phyloP scores from a whole-genome alignment of 2,888 invertebrate species.

The Synergus itoensis region DNA sequence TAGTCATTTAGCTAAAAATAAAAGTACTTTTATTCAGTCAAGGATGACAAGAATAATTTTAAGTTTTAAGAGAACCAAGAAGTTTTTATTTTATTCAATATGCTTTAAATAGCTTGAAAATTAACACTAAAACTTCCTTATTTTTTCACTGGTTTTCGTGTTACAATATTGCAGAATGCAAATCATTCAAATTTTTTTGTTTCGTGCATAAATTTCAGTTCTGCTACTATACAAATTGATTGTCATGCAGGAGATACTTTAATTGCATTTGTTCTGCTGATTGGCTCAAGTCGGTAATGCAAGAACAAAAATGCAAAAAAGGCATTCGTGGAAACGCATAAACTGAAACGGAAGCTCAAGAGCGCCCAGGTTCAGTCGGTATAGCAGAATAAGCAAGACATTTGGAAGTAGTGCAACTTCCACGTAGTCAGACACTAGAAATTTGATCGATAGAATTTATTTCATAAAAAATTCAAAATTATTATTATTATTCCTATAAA shows the following conservation, averaged over 20 bases:
- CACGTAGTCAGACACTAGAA: slow-evolving; percentile 37
- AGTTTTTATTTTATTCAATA: too few species aligned
- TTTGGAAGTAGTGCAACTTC: slow-evolving; percentile 36
- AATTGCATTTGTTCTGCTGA: slow-evolving; percentile 40
- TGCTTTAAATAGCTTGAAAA: background rate
- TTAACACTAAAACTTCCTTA: background rate
- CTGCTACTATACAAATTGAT: slow-evolving; percentile 2
- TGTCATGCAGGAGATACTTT: slow-evolving; percentile 25
- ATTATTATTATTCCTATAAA: background rate
- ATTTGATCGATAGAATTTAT: slow-evolving; percentile 27
- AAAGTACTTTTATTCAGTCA: background rate
- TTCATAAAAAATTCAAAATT: background rate
- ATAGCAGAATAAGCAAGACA: slow-evolving; percentile 40
- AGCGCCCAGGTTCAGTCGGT: slow-evolving; percentile 27
- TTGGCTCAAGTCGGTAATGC: slow-evolving; percentile 21
- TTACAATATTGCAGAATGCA: background rate
- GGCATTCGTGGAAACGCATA: slow-evolving; percentile 38
- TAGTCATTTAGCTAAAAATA: background rate
- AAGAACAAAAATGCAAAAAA: slow-evolving; percentile 38
- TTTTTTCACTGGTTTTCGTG: background rate
- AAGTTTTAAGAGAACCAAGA: background rate
- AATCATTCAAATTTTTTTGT: background rate
- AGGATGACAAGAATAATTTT: background rate
- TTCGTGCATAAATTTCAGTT: background rate
- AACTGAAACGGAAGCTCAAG: slow-evolving; percentile 41